phyloP scores from a whole-genome alignment of 2,797 vertebrate genomes.

The Tenualosa thibaudeaui region DNA sequence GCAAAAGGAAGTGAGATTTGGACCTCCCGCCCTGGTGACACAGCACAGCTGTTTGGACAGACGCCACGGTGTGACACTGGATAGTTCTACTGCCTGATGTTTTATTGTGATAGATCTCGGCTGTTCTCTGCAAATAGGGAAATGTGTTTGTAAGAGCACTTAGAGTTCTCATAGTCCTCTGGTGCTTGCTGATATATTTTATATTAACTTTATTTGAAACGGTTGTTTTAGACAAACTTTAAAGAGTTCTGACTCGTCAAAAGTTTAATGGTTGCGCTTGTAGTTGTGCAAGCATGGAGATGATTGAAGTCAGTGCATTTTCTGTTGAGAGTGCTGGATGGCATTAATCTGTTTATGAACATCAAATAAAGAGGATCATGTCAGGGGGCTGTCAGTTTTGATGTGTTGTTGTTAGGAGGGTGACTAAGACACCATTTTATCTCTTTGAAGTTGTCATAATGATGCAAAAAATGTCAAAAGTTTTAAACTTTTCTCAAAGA shows the following conservation, averaged over 20 bases:
- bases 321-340: background rate
- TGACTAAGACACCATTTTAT: background rate
- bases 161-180: background rate
- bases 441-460: background rate
- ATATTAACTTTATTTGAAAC: background rate
- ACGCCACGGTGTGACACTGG: background rate
- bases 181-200: background rate
- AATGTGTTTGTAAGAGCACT: background rate
- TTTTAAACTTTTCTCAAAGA: background rate
- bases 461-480: background rate
- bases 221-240: background rate
- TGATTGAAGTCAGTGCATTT: background rate
- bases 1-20: slow-evolving; percentile 50
- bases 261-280: background rate
- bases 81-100: slow-evolving; percentile 13
- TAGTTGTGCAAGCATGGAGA: background rate
- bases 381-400: background rate
- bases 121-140: background rate
- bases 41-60: slow-evolving; percentile 34
- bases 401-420: background rate
- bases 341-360: background rate
- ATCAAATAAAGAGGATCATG: background rate
- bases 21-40: slow-evolving; percentile 40
- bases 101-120: background rate
- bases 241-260: background rate